Percentiles rank a stretch among this genome's conserved stretches.
Conservation (phyloP, 2,888 invertebrate species). For the Caenorhabditis doughertyi region DNA sequence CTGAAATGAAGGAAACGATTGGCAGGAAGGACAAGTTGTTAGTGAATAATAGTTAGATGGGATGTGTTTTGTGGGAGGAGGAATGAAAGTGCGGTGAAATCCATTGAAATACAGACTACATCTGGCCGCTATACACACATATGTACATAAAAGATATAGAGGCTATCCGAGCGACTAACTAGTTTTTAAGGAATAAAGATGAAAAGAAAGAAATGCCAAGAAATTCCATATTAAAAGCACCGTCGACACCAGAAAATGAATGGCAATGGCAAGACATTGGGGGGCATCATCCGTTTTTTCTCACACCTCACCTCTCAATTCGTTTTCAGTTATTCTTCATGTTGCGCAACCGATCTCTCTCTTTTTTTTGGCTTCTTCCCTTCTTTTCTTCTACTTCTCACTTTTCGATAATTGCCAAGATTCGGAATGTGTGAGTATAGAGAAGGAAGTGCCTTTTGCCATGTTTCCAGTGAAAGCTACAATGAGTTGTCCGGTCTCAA, state of each 20-base stretch:
- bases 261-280: constrained; percentile 30
- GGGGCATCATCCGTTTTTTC: constrained; percentile 15
- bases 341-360: constrained; percentile 61
- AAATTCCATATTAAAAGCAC: constrained; percentile 51
- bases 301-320: constrained; percentile 45
- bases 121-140: constrained; percentile 63
- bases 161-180: constrained; percentile 59
- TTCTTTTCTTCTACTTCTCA: constrained; percentile 37
- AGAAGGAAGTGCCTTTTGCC: constrained; percentile 50
- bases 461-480: constrained; percentile 61
- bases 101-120: constrained; percentile 66
- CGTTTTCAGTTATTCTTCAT: constrained; percentile 59
- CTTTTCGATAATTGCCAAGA: constrained; percentile 64
- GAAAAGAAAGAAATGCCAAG: constrained; percentile 56
- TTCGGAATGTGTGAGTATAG: constrained; percentile 59
- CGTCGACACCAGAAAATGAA: constrained; percentile 26
- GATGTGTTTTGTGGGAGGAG: constrained; percentile 60
- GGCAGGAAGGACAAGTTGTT: constrained; percentile 63
- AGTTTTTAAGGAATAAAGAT: constrained; percentile 51
- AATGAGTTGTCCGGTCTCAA: constrained; percentile 62
- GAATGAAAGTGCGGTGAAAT: constrained; percentile 66
- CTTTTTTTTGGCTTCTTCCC: no score
- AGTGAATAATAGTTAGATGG: constrained; percentile 62
- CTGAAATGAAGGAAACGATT: constrained; percentile 48
- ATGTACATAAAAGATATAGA: constrained; percentile 65